Conservation (phyloP, 2,113 vertebrate genomes). For the Scomber japonicus region DNA sequence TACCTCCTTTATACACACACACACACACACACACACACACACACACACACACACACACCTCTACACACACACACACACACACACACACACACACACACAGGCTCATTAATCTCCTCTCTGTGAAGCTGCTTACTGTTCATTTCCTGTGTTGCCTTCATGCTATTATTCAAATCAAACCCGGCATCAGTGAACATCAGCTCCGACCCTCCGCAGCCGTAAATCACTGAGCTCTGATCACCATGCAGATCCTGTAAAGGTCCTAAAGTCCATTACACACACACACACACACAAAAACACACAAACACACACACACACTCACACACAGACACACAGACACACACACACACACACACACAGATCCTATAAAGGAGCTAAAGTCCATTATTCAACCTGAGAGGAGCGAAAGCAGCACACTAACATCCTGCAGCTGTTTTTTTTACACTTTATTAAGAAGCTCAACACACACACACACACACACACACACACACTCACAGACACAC, state of each 20-base stretch:
- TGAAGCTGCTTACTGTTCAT: background rate
- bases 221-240: background rate
- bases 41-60: constrained; percentile 3
- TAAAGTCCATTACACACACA: background rate
- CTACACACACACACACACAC: background rate
- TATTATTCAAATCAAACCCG: constrained; percentile 32
- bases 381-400: too few relatives aligned
- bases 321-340: too few relatives aligned
- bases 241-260: background rate
- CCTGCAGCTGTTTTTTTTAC: too few relatives aligned
- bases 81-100: background rate
- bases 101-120: constrained; percentile 1
- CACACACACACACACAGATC: too few relatives aligned
- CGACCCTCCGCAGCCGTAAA: constrained; percentile 10
- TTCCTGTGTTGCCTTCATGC: constrained; percentile 29
- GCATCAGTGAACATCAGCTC: constrained; percentile 8
- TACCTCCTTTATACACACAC: background rate
- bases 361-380: too few relatives aligned
- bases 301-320: too few relatives aligned
- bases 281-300: too few relatives aligned
- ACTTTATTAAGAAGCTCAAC: background rate
- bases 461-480: too few relatives aligned
- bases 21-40: background rate
- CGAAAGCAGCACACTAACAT: too few relatives aligned
- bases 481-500: too few relatives aligned